Base-by-base conservation (phyloP, 2,797 vertebrate species). In the Argya squamiceps region DNA sequence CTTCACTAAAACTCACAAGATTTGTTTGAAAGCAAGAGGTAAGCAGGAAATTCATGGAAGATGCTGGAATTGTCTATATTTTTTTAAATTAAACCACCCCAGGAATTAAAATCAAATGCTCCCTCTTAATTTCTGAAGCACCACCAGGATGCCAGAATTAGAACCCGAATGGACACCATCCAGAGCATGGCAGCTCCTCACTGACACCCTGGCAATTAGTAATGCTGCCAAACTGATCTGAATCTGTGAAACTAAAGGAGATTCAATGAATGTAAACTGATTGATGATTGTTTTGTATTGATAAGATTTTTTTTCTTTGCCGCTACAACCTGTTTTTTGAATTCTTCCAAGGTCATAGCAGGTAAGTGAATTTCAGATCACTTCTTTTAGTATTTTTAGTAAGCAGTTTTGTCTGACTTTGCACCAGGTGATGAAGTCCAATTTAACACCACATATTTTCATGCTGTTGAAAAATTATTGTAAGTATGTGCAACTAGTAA, bases 301-400 rank as follows among this genome's bases (percentile, higher is more conserved):
- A 50, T 18, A 34, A 27, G 4, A 0, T 0, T 14, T 60, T 58
- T 53, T 58, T 56, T 53, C 22, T 34, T 36, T 58, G 10, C 30
- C 39, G 7, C 13, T 50, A 22, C 14, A 44, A 21, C 15, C 3
- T 19, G 36, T 11, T 58, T 73, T 64, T 58, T n/a, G 2, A 58
- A 37, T 58, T 39, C 4, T 53, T 89, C 22, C 32, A 79, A 50
- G 24, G 59, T 78, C 15, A 11, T 32, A 36, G 36, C 3, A 44
- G 13, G 19, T 44, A 43, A 71, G 53, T 44, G 15, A 81, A 56
- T 63, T 77, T 32, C 16, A 49, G 84, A 44, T 12, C 2, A 10
- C 10, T 34, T 74, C 5, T 50, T 22, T 26, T 10, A 5, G 12
- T 65, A 8, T 34, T 43, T 79, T 53, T 52, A 60, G 11, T 37